These are phyloP conservation scores for Eulithis testata DNA, from an alignment of 2,888 invertebrate species.

Conservation along the genomic window DNA sequence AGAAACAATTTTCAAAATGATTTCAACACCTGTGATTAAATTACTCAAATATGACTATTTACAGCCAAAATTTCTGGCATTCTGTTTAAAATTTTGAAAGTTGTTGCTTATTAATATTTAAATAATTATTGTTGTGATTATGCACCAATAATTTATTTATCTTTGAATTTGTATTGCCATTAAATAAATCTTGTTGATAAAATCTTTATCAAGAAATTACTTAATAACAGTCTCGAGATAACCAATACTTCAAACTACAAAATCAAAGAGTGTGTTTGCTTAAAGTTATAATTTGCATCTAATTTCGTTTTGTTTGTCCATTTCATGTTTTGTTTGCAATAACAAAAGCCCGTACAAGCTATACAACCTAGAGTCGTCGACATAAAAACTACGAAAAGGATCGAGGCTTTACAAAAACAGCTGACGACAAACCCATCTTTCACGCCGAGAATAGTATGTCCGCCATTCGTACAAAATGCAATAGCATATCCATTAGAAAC, in stretches of 20 bases:
- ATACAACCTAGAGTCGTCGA: slow-evolving; percentile 82
- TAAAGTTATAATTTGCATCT: slow-evolving; percentile 68
- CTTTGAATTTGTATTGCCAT: slow-evolving; percentile 9
- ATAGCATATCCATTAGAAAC: slow-evolving; percentile 60
- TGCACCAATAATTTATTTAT: background rate
- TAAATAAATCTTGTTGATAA: background rate
- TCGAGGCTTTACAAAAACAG: slow-evolving; percentile 75
- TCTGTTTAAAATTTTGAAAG: background rate
- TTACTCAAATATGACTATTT: too few relatives aligned
- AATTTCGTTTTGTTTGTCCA: slow-evolving; percentile 62
- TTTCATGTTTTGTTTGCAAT: slow-evolving; percentile 67
- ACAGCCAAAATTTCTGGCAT: too few relatives aligned
- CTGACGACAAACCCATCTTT: slow-evolving; percentile 80
- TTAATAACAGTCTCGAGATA: background rate
- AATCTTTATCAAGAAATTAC: background rate
- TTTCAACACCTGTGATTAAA: too few relatives aligned
- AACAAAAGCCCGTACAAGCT: slow-evolving; percentile 83
- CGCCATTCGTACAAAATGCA: slow-evolving; percentile 75
- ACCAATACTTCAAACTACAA: background rate
- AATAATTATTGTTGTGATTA: background rate
- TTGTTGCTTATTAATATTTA: slow-evolving; percentile 6
- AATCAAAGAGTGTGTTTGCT: slow-evolving; percentile 41
- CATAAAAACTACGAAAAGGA: slow-evolving; percentile 68
- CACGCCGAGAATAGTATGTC: slow-evolving; percentile 76
- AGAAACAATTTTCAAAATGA: slow-evolving; percentile 8